phyloP scores from a whole-genome alignment of 2,113 vertebrate genomes.

The Pristiophorus japonicus region DNA sequence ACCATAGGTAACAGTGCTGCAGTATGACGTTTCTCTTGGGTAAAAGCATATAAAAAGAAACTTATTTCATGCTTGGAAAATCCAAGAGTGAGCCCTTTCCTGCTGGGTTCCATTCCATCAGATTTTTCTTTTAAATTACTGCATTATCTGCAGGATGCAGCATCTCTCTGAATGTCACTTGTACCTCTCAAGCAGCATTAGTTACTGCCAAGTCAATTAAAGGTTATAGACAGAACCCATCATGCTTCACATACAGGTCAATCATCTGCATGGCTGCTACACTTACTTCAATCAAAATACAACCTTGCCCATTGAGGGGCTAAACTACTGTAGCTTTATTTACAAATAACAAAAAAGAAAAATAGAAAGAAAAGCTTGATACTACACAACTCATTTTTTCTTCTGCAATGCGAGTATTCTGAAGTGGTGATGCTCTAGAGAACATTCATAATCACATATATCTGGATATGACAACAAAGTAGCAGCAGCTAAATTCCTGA shows the following conservation, averaged over 20 bases:
- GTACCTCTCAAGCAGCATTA: neutral
- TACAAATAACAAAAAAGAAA: neutral
- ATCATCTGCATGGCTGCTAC: neutral
- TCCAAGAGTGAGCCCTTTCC: slow-evolving; percentile 39
- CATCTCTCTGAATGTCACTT: neutral
- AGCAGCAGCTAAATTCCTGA: neutral
- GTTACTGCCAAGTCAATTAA: slow-evolving; percentile 32
- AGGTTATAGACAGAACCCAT: neutral
- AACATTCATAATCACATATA: neutral
- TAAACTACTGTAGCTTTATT: neutral
- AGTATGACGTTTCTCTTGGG: slow-evolving; percentile 37
- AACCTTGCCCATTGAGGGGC: neutral
- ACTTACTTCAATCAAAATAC: neutral
- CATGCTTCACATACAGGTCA: neutral
- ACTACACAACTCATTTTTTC: neutral
- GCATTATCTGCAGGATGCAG: slow-evolving; percentile 38
- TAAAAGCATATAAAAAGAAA: slow-evolving; percentile 40
- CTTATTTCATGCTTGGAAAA: slow-evolving; percentile 44
- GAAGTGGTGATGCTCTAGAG: neutral
- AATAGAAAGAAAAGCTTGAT: neutral
- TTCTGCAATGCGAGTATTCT: neutral
- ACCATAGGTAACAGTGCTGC: neutral
- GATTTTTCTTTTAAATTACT: slow-evolving; percentile 41
- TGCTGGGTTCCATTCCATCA: slow-evolving; percentile 24
- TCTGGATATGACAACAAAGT: neutral